Percentiles rank a stretch among this genome's conserved stretches.
These are phyloP conservation scores for Mesochorus sp. DNA, from an alignment of 2,888 invertebrate genomes.

Conservation along the genomic window DNA sequence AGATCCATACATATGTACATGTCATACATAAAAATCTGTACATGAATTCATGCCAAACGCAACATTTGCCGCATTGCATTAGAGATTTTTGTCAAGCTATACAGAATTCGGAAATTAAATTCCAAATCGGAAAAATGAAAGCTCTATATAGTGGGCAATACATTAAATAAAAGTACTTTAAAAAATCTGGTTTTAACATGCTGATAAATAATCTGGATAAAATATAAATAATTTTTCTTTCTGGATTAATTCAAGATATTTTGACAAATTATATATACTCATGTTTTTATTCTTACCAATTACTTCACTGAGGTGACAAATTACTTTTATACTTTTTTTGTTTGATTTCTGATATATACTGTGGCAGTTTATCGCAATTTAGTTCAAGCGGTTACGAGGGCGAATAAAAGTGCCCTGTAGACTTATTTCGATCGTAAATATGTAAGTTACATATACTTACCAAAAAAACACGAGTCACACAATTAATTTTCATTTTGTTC, in stretches of 20 bases:
- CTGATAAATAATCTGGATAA: too few relatives aligned
- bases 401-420: background rate
- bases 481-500: slow-evolving; percentile 55
- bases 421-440: background rate
- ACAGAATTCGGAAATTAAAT: background rate
- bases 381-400: slow-evolving; percentile 27
- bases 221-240: too few relatives aligned
- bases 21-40: slow-evolving; percentile 29
- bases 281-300: background rate
- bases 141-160: too few relatives aligned
- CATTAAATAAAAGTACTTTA: too few relatives aligned
- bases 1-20: background rate
- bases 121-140: background rate
- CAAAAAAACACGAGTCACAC: background rate
- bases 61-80: slow-evolving; percentile 50
- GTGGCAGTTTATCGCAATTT: slow-evolving; percentile 22
- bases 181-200: too few relatives aligned
- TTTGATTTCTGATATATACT: background rate
- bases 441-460: background rate
- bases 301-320: background rate
- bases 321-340: background rate
- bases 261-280: background rate
- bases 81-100: slow-evolving; percentile 8
- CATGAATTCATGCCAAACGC: slow-evolving; percentile 45
- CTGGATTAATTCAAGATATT: too few relatives aligned